These are phyloP conservation scores for Xenops minutus DNA, from an alignment of 2,797 vertebrate genomes.

Conservation along the genomic window DNA sequence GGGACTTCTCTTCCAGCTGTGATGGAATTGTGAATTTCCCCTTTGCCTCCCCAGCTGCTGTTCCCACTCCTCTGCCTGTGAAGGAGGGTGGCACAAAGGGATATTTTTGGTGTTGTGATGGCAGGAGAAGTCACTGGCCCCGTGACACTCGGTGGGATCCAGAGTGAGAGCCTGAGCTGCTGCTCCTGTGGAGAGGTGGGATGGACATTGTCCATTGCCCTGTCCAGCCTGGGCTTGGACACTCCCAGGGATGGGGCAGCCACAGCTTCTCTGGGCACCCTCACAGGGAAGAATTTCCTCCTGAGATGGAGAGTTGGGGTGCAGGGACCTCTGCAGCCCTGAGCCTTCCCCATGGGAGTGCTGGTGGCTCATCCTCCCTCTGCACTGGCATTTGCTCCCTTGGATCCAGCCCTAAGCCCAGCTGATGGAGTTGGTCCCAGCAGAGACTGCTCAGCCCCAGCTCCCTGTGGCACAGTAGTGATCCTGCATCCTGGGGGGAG, in stretches of 20 bases:
- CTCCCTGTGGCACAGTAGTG: accelerated
- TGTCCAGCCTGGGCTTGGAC: background rate
- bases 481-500: accelerated
- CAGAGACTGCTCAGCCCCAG: background rate
- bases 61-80: background rate
- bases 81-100: background rate
- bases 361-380: accelerated
- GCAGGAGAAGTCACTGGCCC: background rate
- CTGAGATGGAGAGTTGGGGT: background rate
- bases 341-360: accelerated
- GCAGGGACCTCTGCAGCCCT: background rate
- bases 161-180: background rate
- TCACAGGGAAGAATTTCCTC: background rate
- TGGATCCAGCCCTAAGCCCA: background rate
- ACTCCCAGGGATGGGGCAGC: background rate
- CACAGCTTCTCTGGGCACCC: background rate
- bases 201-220: background rate
- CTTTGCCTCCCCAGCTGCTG: background rate
- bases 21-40: background rate
- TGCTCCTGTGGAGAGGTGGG: background rate
- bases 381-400: accelerated
- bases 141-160: no score
- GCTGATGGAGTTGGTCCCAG: accelerated
- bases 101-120: accelerated
- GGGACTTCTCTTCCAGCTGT: background rate